phyloP scores from a whole-genome alignment of 1,140 invertebrate genomes.

The Drosophila pachea region DNA sequence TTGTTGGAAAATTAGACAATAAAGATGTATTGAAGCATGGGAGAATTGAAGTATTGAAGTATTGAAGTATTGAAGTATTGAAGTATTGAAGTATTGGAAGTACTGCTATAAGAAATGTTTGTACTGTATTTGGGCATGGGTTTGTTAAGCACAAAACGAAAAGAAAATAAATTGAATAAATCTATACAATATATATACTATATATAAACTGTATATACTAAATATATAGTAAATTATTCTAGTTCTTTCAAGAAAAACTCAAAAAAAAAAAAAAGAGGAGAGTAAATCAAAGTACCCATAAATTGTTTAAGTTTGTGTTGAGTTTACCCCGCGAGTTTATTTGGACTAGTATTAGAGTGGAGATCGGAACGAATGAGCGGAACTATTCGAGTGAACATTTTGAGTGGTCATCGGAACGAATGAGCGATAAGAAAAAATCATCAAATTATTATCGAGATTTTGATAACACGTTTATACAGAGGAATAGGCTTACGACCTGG shows the following conservation, averaged over 20 bases:
- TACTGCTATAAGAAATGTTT: conserved; percentile 24
- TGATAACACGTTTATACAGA: conserved; percentile 61
- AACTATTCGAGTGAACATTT: not conserved
- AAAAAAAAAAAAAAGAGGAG: not conserved
- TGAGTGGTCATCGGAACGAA: not conserved
- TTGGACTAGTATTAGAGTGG: conserved; percentile 5
- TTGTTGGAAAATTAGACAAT: conserved; percentile 25
- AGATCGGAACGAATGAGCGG: too few relatives aligned
- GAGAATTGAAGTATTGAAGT: too few relatives aligned
- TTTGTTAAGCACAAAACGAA: conserved; percentile 33
- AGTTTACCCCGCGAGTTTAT: not conserved
- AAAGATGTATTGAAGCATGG: conserved; percentile 4
- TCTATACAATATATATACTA: conserved; percentile 33
- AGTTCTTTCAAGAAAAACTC: conserved; percentile 26
- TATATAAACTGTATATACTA: conserved; percentile 36
- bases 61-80: not conserved
- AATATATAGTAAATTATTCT: conserved; percentile 30
- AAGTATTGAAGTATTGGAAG: not conserved
- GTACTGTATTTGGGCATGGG: conserved; percentile 47
- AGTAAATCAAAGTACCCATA: conserved; percentile 20
- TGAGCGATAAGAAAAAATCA: conserved; percentile 12
- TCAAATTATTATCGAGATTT: conserved; percentile 50
- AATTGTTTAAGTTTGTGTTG: conserved; percentile 45
- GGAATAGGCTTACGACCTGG: conserved; percentile 46
- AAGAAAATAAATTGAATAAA: conserved; percentile 3